Conservation (phyloP, 2,113 vertebrate species). For the Prunella himalayana region DNA sequence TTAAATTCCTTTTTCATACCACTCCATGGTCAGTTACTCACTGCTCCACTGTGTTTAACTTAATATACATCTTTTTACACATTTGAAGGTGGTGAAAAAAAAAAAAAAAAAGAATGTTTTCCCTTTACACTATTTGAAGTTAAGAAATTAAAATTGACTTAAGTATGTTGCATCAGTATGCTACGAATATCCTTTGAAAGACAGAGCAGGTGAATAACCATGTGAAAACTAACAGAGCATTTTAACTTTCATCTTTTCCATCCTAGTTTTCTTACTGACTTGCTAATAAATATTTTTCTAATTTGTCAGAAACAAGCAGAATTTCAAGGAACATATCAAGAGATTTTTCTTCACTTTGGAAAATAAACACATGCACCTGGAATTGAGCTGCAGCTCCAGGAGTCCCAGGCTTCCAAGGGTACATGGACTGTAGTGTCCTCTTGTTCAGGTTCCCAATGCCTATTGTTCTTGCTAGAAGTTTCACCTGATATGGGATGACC, state of each 20-base stretch:
- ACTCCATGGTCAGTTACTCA: not conserved
- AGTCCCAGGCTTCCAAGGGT: not conserved
- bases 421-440: not conserved
- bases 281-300: not conserved
- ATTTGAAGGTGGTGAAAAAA: not conserved
- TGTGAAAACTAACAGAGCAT: not conserved
- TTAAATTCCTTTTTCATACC: not conserved
- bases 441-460: not conserved
- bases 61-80: not conserved
- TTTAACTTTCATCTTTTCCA: not conserved
- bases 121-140: not conserved
- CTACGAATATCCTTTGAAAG: not conserved
- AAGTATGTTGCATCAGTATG: not conserved
- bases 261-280: not conserved
- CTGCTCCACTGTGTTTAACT: not conserved
- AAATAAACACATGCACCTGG: not conserved
- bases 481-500: not conserved
- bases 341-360: not conserved
- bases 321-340: not conserved
- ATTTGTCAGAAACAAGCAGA: not conserved
- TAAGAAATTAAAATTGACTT: not conserved
- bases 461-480: not conserved
- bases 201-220: not conserved
- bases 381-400: not conserved
- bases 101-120: not conserved